Evolutionary conservation across 2,113 vertebrate genomes (phyloP).

Genomic region (Edolisoma coerulescens): DNA sequence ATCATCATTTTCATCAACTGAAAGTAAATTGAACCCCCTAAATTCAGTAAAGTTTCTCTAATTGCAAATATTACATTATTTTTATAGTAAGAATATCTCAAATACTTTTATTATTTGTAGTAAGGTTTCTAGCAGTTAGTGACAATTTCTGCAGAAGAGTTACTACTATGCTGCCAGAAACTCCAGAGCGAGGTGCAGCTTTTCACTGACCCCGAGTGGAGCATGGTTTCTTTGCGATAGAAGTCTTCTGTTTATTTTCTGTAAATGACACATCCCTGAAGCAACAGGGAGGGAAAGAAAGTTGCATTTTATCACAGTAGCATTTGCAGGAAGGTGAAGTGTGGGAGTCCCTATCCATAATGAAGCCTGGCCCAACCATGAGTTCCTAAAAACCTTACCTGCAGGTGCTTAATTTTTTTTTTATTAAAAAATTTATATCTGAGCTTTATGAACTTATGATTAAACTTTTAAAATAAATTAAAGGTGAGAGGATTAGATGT

Average conservation of each 20-base stretch:
- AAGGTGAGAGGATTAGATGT: conserved; percentile 33
- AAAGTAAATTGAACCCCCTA: neutral
- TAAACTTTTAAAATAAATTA: conserved; percentile 68
- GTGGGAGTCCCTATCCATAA: neutral
- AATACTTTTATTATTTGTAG: neutral
- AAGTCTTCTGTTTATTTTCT: conserved; percentile 49
- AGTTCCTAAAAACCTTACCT: conserved; percentile 45
- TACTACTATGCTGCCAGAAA: conserved; percentile 1
- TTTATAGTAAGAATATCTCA: neutral
- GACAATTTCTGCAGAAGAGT: conserved; percentile 6
- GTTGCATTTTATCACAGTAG: conserved; percentile 38
- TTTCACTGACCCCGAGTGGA: neutral
- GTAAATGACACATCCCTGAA: conserved; percentile 51
- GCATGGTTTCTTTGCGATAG: neutral
- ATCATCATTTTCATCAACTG: neutral
- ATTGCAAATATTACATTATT: neutral
- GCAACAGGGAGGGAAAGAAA: conserved; percentile 24
- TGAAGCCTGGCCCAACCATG: neutral
- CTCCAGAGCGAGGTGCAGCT: neutral
- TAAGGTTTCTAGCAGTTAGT: neutral
- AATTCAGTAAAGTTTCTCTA: neutral
- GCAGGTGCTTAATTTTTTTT: conserved; percentile 41
- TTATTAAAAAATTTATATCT: conserved; percentile 53
- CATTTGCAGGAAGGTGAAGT: conserved; percentile 19
- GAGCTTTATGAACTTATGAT: conserved; percentile 56